Base-by-base conservation (phyloP, 2,888 invertebrate species). In the Caenorhabditis sulstoni region DNA sequence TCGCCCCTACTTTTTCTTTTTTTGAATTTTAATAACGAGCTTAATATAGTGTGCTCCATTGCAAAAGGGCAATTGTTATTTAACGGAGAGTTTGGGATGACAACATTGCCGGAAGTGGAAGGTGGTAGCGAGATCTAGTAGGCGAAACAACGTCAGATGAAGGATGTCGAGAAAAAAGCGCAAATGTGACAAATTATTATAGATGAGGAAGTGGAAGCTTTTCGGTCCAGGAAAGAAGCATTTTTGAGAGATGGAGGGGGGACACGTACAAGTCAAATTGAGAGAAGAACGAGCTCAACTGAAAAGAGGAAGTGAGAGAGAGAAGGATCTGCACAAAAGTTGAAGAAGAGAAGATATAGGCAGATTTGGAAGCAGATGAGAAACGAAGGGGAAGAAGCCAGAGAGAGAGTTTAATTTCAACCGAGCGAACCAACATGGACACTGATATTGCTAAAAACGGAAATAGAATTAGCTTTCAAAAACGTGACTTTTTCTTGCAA, bases 331-430 rank as follows among this genome's bases (percentile, higher is more conserved):
- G 37, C 59, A 12, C 52, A 16, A 16, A 29, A 64, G 57, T 62
- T 62, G 57, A 23, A 16, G 47, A 47, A 57, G 35, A 41, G 41
- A 71, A 41, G 11, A 57, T 49, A 49, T 62, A 57, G 52, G 62
- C 71, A 62, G 71, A 71, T 62, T 71, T 71, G 55, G 58, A 39
- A 39, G 64, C 64, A 70, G 23, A 70, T 64, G 50, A 62, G 53
- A 23, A 61, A 20, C n/a, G 71, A 58, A 59, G 59, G 59, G 20
- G 12, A 23, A 53, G 70, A 64, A 73, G 73, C 64, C 57, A 29
- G 58, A 73, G 57, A 29, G 58, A 73, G 57, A 73, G 64, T 73
- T 73, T 65, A 62, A 73, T 62, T 73, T 65, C 55, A 55, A 65
- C 45, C 50, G 64, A 71, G 71, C 47, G 44, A 71, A 71, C 62